Conservation (phyloP, 2,888 invertebrate genomes). For the Noctua janthe region DNA sequence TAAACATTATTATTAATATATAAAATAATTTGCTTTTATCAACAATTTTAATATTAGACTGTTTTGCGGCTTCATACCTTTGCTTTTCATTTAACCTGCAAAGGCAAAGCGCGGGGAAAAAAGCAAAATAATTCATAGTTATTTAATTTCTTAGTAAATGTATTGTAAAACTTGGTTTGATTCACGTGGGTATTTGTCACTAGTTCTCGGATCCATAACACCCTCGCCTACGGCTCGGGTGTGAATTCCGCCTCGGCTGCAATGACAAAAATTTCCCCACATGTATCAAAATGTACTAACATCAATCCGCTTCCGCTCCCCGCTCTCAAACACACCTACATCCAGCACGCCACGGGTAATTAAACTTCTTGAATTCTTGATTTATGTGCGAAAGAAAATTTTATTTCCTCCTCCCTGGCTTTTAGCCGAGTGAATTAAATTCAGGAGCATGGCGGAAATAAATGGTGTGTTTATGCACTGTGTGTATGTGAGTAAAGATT, state of each 20-base stretch:
- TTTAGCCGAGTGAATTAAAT: slow-evolving; percentile 65
- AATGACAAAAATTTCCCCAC: background rate
- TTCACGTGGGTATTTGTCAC: background rate
- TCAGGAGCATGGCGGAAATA: slow-evolving; percentile 53
- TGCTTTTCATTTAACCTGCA: no score
- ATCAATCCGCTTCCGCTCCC: slow-evolving; percentile 15
- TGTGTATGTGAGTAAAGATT: slow-evolving; percentile 47
- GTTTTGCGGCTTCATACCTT: no score
- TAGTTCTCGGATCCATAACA: background rate
- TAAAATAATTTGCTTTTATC: background rate
- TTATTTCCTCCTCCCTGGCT: slow-evolving; percentile 63
- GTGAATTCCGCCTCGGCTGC: background rate
- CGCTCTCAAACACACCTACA: slow-evolving; percentile 24
- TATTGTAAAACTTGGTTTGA: background rate
- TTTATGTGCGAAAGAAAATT: slow-evolving; percentile 66
- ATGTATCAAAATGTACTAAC: background rate
- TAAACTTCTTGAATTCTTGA: slow-evolving; percentile 68
- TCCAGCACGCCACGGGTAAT: slow-evolving; percentile 61
- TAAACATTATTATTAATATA: no score
- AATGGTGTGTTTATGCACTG: slow-evolving; percentile 59
- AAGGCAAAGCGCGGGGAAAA: background rate
- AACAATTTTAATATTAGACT: background rate
- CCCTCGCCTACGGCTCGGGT: no score
- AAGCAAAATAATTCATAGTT: background rate
- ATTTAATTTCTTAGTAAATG: background rate